Conservation (phyloP, 2,888 invertebrate genomes). For the Tenthredo notha region DNA sequence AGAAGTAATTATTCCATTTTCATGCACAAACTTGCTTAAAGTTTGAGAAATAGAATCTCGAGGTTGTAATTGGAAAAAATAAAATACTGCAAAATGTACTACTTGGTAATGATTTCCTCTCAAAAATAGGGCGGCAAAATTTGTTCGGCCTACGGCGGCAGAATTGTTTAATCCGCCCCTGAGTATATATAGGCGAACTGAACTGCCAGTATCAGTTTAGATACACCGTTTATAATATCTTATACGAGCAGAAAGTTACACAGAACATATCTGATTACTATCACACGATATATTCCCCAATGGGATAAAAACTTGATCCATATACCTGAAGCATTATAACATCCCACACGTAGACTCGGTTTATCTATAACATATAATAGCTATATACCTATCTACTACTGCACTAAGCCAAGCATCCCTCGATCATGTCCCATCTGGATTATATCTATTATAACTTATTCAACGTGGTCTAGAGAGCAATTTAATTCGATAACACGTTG, state of each 20-base stretch:
- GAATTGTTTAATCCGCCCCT: too few relatives aligned
- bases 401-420: neutral
- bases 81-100: too few relatives aligned
- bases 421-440: neutral
- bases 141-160: too few relatives aligned
- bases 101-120: too few relatives aligned
- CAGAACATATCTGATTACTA: slow-evolving; percentile 21
- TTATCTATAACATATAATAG: neutral
- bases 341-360: neutral
- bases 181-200: neutral
- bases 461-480: slow-evolving; percentile 65
- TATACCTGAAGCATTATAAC: neutral
- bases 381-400: neutral
- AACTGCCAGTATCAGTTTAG: neutral
- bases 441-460: slow-evolving; percentile 56
- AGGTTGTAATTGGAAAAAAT: too few relatives aligned
- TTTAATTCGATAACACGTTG: slow-evolving; percentile 59
- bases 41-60: too few relatives aligned
- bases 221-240: neutral
- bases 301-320: slow-evolving; percentile 5
- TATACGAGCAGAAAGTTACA: neutral
- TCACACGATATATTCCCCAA: slow-evolving; percentile 9
- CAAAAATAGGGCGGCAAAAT: too few relatives aligned
- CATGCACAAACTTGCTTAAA: too few relatives aligned
- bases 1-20: too few relatives aligned